These are phyloP conservation scores for Corythornis madagascariensis DNA, from an alignment of 2,113 vertebrate genomes.

Conservation along the genomic window DNA sequence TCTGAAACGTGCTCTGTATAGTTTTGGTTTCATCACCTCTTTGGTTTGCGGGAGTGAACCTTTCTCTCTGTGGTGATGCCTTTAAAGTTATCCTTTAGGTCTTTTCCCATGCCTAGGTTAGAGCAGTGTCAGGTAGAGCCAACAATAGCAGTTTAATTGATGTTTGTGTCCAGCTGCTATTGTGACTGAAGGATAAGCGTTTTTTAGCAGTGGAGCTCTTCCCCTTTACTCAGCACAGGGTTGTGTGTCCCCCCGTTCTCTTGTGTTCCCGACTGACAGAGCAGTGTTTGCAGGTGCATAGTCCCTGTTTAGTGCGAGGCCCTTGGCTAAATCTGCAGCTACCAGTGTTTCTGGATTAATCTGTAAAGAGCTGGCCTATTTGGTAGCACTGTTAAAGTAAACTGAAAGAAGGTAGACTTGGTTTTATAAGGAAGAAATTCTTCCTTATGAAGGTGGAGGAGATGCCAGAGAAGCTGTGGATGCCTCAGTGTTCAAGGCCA, in stretches of 20 bases:
- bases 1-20: fast-evolving
- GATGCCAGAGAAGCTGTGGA: fast-evolving
- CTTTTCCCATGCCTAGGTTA: fast-evolving
- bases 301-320: neutral
- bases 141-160: fast-evolving
- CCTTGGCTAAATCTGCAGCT: neutral
- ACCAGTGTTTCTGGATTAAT: neutral
- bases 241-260: neutral
- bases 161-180: fast-evolving
- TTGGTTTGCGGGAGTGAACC: neutral
- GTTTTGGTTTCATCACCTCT: fast-evolving
- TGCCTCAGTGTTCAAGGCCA: neutral
- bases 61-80: neutral
- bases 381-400: neutral
- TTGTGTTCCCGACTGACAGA: neutral
- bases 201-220: neutral
- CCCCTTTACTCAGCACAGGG: neutral
- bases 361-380: neutral
- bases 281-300: fast-evolving
- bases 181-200: neutral
- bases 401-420: neutral
- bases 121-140: fast-evolving
- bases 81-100: neutral
- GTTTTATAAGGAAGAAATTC: neutral
- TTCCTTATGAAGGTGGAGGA: fast-evolving